A percentile compares a stretch with the other conserved stretches of the same genome.
These are phyloP conservation scores for Leptinotarsa juncta DNA, from an alignment of 2,888 invertebrate genomes.

Conservation along the genomic window DNA sequence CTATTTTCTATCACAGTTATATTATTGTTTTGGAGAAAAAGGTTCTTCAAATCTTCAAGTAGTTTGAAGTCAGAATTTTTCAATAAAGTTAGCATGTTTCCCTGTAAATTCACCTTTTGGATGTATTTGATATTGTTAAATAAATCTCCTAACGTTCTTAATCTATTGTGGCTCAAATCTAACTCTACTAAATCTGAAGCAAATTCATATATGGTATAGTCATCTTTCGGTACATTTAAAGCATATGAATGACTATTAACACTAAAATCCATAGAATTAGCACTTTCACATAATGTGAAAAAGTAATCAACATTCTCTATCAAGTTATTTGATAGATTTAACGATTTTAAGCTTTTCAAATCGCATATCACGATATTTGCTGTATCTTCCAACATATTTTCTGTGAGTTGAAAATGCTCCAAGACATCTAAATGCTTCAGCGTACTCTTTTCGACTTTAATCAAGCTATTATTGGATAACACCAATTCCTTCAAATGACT, in stretches of 20 bases:
- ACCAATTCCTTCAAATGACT: conserved; percentile 47
- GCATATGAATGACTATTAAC: conserved; percentile 34
- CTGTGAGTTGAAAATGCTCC: conserved; percentile 46
- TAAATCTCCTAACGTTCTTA: conserved; percentile 44
- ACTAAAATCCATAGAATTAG: conserved; percentile 15
- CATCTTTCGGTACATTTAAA: conserved; percentile 24
- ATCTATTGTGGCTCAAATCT: conserved; percentile 54
- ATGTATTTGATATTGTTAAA: conserved; percentile 45
- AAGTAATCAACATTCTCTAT: conserved; percentile 37
- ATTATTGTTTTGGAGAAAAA: conserved; percentile 45
- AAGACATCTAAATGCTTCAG: conserved; percentile 44
- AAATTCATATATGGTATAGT: conserved; percentile 32
- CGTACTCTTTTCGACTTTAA: conserved; percentile 44
- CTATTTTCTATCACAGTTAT: conserved; percentile 42
- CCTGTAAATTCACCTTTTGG: conserved; percentile 47
- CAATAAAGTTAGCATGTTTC: conserved; percentile 47
- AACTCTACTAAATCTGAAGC: conserved; percentile 46
- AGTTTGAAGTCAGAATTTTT: conserved; percentile 41
- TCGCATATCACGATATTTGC: conserved; percentile 52
- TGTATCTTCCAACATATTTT: conserved; percentile 49
- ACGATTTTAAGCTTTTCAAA: conserved; percentile 45
- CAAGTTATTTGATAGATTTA: conserved; percentile 48
- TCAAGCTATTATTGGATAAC: conserved; percentile 52
- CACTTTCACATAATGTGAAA: conserved; percentile 43
- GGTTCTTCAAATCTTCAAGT: conserved; percentile 46